Conservation (phyloP, 2,888 invertebrate species). For the Tinea semifulvella region DNA sequence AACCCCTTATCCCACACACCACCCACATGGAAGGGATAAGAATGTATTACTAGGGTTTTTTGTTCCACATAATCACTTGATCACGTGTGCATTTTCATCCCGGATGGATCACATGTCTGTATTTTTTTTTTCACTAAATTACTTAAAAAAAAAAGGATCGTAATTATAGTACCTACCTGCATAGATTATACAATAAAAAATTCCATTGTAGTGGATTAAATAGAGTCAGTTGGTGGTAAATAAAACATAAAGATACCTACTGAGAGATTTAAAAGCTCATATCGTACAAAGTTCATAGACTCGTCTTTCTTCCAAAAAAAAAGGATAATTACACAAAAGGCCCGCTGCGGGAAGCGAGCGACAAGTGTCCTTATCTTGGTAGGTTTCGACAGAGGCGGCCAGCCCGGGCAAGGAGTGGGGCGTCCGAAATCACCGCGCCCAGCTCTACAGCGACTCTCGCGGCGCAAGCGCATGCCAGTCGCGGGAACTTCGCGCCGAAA, state of each 20-base stretch:
- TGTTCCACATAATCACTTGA: constrained; percentile 3
- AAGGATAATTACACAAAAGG: constrained; percentile 43
- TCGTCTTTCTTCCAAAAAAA: constrained; percentile 27
- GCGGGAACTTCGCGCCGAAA: constrained; percentile 1
- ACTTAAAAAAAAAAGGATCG: no score
- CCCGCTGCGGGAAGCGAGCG: constrained; percentile 44
- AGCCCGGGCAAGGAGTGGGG: not conserved
- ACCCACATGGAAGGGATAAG: constrained; percentile 5
- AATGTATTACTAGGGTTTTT: not conserved
- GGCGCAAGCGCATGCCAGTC: constrained; percentile 9
- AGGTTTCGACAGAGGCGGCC: constrained; percentile 3
- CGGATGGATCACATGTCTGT: constrained; percentile 4
- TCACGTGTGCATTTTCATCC: not conserved
- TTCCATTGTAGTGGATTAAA: no score
- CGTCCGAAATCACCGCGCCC: not conserved
- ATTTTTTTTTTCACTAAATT: not conserved
- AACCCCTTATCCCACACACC: no score
- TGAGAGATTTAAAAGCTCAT: constrained; percentile 28
- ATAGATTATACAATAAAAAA: no score
- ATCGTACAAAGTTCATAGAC: constrained; percentile 47
- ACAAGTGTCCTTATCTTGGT: constrained; percentile 47
- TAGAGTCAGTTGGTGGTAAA: not conserved
- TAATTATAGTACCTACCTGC: no score
- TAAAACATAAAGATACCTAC: constrained; percentile 1
- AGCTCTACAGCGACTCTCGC: constrained; percentile 7